Percentiles rank a stretch among this genome's conserved stretches.
These are phyloP conservation scores for Anableps anableps DNA, from an alignment of 2,797 vertebrate genomes.

Conservation along the genomic window DNA sequence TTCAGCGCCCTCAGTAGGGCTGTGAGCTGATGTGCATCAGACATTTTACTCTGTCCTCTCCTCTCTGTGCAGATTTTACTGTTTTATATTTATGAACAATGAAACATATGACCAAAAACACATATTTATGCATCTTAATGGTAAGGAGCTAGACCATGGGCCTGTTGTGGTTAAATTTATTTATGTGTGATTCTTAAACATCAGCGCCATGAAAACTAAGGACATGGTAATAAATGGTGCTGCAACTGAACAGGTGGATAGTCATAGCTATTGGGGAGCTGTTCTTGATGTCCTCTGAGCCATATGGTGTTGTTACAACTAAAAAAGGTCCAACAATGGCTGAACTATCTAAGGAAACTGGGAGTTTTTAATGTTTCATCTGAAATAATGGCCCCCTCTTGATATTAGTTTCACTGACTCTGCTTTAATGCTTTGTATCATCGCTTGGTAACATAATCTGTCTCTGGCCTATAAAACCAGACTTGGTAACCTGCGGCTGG, in stretches of 20 bases:
- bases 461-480: too few relatives aligned
- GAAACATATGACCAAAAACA: not conserved
- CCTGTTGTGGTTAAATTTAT: not conserved
- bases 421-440: too few relatives aligned
- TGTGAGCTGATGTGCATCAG: conserved; percentile 19
- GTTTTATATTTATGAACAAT: not conserved
- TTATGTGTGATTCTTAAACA: not conserved
- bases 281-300: not conserved
- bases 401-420: too few relatives aligned
- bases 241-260: not conserved
- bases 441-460: too few relatives aligned
- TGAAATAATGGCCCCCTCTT: too few relatives aligned
- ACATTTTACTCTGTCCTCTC: not conserved
- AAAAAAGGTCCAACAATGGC: not conserved
- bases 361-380: not conserved
- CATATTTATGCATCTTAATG: not conserved
- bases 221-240: not conserved
- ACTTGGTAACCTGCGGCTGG: too few relatives aligned
- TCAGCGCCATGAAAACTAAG: not conserved
- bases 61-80: not conserved
- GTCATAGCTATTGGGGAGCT: not conserved
- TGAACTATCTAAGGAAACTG: not conserved
- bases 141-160: too few relatives aligned
- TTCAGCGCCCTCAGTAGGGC: conserved; percentile 66
- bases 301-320: not conserved